These are phyloP conservation scores for Meleagris gallopavo DNA, from an alignment of 2,113 vertebrate species.

Conservation along the genomic window DNA sequence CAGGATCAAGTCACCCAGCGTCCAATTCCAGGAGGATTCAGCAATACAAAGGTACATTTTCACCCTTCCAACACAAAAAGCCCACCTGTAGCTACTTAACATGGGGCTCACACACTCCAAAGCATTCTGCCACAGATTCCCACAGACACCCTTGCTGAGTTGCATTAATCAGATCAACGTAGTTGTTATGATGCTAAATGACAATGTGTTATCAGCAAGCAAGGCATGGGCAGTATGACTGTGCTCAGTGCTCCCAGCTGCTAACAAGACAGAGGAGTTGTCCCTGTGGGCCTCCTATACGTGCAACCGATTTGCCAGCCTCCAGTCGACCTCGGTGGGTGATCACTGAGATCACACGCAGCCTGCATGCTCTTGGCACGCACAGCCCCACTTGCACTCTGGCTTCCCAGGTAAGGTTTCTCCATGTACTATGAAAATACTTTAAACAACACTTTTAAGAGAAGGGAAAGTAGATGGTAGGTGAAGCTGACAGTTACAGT, in stretches of 20 bases:
- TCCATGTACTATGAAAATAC: neutral
- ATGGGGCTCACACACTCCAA: neutral
- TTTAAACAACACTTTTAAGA: neutral
- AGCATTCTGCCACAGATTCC: neutral
- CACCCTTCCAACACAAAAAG: neutral
- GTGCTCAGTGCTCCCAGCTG: neutral
- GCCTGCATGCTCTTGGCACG: neutral
- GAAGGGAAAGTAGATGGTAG: neutral
- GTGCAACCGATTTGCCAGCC: neutral
- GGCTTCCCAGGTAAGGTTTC: neutral
- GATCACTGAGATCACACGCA: neutral
- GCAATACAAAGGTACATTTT: neutral
- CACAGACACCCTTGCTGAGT: neutral
- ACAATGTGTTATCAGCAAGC: neutral
- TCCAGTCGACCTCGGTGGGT: neutral
- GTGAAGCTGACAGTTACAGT: neutral
- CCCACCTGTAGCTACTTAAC: neutral
- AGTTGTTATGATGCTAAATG: neutral
- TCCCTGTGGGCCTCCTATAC: neutral
- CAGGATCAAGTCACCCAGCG: neutral
- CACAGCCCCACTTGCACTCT: neutral
- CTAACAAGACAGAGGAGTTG: neutral
- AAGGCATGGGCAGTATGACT: neutral
- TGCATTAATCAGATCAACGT: constrained; percentile 28
- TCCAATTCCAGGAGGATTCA: neutral